These are phyloP conservation scores for Coenobita brevimanus DNA, from an alignment of 1,140 invertebrate genomes.

Conservation along the genomic window DNA sequence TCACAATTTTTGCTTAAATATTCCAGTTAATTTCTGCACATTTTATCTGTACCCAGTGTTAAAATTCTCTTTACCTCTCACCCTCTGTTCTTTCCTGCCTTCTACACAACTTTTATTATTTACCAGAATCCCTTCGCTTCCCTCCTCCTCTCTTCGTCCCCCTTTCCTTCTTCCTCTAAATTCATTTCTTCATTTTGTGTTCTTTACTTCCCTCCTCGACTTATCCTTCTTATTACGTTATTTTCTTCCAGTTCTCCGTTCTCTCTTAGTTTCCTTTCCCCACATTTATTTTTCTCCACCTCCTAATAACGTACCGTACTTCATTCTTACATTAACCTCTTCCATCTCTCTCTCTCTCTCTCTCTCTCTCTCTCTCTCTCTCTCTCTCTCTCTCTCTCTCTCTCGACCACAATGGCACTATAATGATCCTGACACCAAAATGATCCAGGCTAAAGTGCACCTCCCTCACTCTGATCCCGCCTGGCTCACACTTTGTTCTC, in stretches of 20 bases:
- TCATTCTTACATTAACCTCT: too few species aligned
- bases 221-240: background rate
- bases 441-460: background rate
- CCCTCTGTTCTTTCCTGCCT: background rate
- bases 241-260: background rate
- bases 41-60: too few species aligned
- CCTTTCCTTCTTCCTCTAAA: background rate
- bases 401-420: background rate
- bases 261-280: background rate
- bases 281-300: background rate
- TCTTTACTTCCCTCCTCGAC: background rate
- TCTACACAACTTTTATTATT: background rate
- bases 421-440: too few species aligned
- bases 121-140: background rate
- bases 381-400: background rate
- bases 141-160: background rate
- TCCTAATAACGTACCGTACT: background rate
- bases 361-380: conserved; percentile 1
- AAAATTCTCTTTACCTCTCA: too few species aligned
- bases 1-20: too few species aligned
- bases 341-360: conserved; percentile 4
- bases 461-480: background rate
- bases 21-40: too few species aligned
- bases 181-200: background rate
- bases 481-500: background rate